Evolutionary conservation across 2,113 vertebrate genomes (phyloP).

Genomic region (Rhinolophus sinicus): DNA sequence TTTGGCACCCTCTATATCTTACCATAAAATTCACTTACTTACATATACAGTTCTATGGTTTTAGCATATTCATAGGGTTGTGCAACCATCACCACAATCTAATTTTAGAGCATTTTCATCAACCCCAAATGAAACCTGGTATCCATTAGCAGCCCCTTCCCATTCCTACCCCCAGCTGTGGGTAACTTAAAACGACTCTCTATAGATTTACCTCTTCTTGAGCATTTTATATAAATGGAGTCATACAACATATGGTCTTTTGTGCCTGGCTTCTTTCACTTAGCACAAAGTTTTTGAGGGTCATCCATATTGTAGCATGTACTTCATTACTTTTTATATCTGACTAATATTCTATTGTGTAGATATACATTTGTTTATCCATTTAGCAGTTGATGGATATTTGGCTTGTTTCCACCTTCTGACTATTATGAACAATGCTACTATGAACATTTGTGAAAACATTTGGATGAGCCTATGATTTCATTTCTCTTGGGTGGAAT

Average conservation of each 20-base stretch:
- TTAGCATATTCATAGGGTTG: not conserved
- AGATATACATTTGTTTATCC: not conserved
- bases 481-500: conserved; percentile 36
- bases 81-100: not conserved
- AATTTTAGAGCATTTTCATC: not conserved
- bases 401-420: conserved; percentile 11
- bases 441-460: conserved; percentile 23
- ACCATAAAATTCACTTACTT: not conserved
- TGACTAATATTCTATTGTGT: not conserved
- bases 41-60: not conserved
- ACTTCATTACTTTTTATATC: conserved; percentile 8
- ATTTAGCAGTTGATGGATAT: not conserved
- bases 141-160: not conserved
- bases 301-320: not conserved
- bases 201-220: not conserved
- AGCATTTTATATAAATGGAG: not conserved
- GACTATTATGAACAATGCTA: not conserved
- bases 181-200: not conserved
- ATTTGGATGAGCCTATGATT: conserved; percentile 11
- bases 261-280: not conserved
- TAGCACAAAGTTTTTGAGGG: not conserved
- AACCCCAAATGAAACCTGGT: not conserved
- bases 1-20: not conserved
- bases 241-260: not conserved
- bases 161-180: not conserved